Conservation (phyloP, 2,888 invertebrate species). For the Entomobrya proxima region DNA sequence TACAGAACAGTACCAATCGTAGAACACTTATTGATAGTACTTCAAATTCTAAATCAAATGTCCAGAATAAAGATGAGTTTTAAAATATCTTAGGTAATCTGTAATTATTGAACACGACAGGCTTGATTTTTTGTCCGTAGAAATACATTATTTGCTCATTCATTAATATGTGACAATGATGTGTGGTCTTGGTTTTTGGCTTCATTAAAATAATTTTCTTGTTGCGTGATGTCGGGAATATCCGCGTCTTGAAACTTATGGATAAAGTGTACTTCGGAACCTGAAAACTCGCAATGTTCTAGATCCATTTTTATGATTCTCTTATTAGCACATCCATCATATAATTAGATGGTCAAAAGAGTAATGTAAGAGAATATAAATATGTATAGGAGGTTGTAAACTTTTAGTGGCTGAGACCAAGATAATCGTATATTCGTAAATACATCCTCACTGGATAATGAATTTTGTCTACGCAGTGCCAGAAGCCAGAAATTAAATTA, state of each 20-base stretch:
- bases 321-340: background rate
- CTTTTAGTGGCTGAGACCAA: no score
- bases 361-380: background rate
- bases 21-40: background rate
- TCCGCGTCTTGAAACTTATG: background rate
- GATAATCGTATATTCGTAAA: no score
- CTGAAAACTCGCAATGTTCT: background rate
- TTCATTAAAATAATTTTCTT: background rate
- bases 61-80: constrained; percentile 36
- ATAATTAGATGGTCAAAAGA: background rate
- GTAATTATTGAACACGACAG: background rate
- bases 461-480: no score
- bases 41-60: background rate
- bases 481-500: no score
- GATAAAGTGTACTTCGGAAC: background rate
- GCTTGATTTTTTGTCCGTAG: no score
- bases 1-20: constrained; percentile 1
- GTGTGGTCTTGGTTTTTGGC: background rate
- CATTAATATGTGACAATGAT: background rate
- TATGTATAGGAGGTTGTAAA: no score
- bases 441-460: no score
- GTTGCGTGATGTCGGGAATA: no score
- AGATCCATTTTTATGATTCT: background rate
- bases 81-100: background rate
- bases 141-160: no score